Evolutionary conservation across 2,113 vertebrate species (phyloP), one percentile per base, ranked within the genome.

Genomic region (Vidua chalybeata): DNA sequence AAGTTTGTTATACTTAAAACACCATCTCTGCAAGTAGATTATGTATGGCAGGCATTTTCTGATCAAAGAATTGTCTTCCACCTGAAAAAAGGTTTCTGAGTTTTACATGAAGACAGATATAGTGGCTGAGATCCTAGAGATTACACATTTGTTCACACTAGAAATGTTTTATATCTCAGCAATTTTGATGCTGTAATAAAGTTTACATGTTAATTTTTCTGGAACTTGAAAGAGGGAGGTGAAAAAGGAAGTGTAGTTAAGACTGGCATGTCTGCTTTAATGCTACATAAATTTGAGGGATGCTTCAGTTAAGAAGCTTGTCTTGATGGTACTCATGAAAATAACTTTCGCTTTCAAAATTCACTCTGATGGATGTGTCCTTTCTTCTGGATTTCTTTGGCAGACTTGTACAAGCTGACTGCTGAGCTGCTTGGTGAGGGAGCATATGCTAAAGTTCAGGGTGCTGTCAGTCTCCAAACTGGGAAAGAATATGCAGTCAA

Each of bases 401-500:
- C 96, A 99, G 99, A 99, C 94, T 96, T 98, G 64, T 99, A 99
- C 97, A 99, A 98, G 93, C 96, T 99, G 96, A 99, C 99, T 22
- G 98, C 99, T 52, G 99, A 99, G 96, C 96, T 99, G 58, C 98
- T 99, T 72, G 99, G 99, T 85, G 99, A 99, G 90, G 99, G 99
- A 51, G 98, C 99, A 20, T 99, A 99, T 93, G 99, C 99, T 90
- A 99, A 99, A 98, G 99, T 99, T 88, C 99, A 99, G 95, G 98
- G 99, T 94, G 99, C 99, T 63, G 96, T 99, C 92, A 99, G 98
- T 91, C 97, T 99, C 82, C 99, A 99, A 79, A 99, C 98, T 85
- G 99, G 99, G 81, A 98, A 98, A 41, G 99, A 99, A 92, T 99
- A 98, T 86, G 99, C 99, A 55, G 99, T 99, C 43, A 99, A 99